Percentiles rank a stretch among this genome's conserved stretches.
Conservation (phyloP, 2,888 invertebrate genomes). For the Cantharis rufa region DNA sequence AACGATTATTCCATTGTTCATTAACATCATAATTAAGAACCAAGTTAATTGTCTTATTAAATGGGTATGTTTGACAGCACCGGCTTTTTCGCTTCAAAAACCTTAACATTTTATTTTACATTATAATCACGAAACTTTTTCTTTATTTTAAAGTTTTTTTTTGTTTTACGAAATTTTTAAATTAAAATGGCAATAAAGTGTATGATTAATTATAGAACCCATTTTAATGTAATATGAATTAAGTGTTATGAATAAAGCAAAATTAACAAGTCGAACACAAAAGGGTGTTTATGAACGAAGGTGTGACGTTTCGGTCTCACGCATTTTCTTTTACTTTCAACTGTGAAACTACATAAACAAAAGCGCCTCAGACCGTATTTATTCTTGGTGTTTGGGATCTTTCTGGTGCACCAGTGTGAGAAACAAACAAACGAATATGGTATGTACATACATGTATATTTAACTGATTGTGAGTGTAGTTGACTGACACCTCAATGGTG, state of each 20-base stretch:
- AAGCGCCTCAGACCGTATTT: conserved; percentile 27
- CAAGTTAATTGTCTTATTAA: conserved; percentile 3
- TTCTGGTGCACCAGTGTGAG: conserved; percentile 39
- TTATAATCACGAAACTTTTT: not conserved
- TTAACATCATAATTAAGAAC: conserved; percentile 43
- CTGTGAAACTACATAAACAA: conserved; percentile 37
- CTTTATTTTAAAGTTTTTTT: not conserved
- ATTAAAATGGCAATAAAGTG: not conserved
- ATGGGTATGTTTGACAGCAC: not conserved
- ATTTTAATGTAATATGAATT: not conserved
- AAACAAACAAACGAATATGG: conserved; percentile 40
- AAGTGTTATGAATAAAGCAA: not conserved
- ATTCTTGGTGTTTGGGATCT: conserved; percentile 32
- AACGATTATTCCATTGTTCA: conserved; percentile 40
- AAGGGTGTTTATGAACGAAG: conserved; percentile 33
- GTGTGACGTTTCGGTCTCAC: conserved; percentile 38
- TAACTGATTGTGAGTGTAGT: conserved; percentile 30
- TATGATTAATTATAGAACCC: not conserved
- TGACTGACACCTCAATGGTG: conserved; percentile 40
- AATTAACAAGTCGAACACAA: conserved; percentile 32
- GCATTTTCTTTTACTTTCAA: conserved; percentile 35
- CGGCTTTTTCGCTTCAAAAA: not conserved
- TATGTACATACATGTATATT: conserved; percentile 36
- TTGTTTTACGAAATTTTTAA: not conserved
- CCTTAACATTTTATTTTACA: not conserved